Conservation (phyloP, 2,888 invertebrate species). For the Perithous albicinctus region DNA sequence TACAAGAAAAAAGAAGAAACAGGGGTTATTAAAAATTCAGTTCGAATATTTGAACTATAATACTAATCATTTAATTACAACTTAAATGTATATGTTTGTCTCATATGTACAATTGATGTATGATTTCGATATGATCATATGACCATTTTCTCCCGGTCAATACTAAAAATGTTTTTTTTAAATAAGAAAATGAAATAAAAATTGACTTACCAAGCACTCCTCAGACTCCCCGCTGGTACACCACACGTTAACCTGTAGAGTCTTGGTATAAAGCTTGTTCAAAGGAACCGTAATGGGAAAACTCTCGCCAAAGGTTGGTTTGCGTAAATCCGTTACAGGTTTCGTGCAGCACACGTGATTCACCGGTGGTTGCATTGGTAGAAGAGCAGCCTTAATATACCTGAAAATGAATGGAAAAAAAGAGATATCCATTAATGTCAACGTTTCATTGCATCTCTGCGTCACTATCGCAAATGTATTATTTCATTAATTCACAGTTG, state of each 20-base stretch:
- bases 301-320: slow-evolving; percentile 92
- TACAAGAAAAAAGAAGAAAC: slow-evolving; percentile 32
- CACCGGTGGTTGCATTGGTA: slow-evolving; percentile 87
- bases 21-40: slow-evolving; percentile 21
- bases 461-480: neutral
- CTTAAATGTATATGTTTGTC: no score
- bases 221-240: slow-evolving; percentile 89
- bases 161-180: slow-evolving; percentile 21
- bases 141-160: no score
- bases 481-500: slow-evolving; percentile 8
- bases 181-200: no score
- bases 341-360: slow-evolving; percentile 89
- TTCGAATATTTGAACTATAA: no score
- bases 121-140: no score
- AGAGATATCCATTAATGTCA: neutral
- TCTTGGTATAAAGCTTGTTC: slow-evolving; percentile 93
- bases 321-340: slow-evolving; percentile 89
- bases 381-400: slow-evolving; percentile 91
- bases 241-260: slow-evolving; percentile 95
- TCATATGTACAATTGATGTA: no score
- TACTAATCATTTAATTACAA: neutral
- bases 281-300: slow-evolving; percentile 91
- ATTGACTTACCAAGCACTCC: slow-evolving; percentile 93
- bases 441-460: slow-evolving; percentile 13
- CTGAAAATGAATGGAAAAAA: slow-evolving; percentile 85